These are phyloP conservation scores for Bubalus kerabau DNA, from an alignment of 2,113 vertebrate species.

Conservation along the genomic window DNA sequence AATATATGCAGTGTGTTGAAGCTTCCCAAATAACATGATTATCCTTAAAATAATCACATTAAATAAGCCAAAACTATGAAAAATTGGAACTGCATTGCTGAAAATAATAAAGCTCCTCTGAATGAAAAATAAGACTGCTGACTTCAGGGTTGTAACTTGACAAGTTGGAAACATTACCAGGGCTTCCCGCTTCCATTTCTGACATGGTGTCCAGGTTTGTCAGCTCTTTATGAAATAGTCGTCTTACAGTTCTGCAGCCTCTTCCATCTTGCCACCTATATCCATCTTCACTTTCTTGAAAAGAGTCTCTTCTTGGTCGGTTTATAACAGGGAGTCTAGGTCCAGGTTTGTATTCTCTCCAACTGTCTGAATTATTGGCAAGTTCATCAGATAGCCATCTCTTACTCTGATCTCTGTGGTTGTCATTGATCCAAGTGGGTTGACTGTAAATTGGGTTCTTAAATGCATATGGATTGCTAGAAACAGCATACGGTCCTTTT, in stretches of 20 bases:
- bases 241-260: slow-evolving; percentile 72
- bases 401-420: slow-evolving; percentile 83
- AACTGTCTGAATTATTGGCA: slow-evolving; percentile 77
- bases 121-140: not conserved
- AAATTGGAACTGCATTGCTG: not conserved
- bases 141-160: not conserved
- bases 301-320: slow-evolving; percentile 77
- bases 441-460: slow-evolving; percentile 77
- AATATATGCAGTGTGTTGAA: not conserved
- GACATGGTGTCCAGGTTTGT: slow-evolving; percentile 66
- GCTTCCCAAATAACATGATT: not conserved
- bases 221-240: slow-evolving; percentile 75
- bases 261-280: slow-evolving; percentile 71
- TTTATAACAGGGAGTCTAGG: slow-evolving; percentile 66
- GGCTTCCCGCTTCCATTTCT: slow-evolving; percentile 73
- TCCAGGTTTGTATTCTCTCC: slow-evolving; percentile 82
- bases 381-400: slow-evolving; percentile 82
- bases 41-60: slow-evolving; percentile 9
- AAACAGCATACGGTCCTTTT: slow-evolving; percentile 75
- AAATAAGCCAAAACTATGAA: slow-evolving; percentile 27
- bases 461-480: slow-evolving; percentile 80
- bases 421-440: slow-evolving; percentile 79
- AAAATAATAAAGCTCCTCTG: slow-evolving; percentile 43
- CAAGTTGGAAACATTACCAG: slow-evolving; percentile 76
- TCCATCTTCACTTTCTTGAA: slow-evolving; percentile 78